Evolutionary conservation across 2,888 invertebrate species (phyloP).

Genomic region (Pasiphila rectangulata): DNA sequence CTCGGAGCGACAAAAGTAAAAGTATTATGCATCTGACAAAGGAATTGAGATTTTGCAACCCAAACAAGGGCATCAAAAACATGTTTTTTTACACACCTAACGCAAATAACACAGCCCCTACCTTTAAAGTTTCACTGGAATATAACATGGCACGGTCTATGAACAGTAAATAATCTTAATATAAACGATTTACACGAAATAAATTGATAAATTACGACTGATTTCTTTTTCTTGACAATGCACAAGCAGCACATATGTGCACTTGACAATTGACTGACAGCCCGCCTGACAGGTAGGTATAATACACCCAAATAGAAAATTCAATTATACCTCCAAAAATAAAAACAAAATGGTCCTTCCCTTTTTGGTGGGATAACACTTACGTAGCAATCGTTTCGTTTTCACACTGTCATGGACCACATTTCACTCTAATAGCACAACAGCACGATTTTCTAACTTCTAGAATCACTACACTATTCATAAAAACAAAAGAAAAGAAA

Average conservation of each 20-base stretch:
- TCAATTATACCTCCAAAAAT: conserved; percentile 28
- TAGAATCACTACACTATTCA: neutral
- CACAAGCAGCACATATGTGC: conserved; percentile 22
- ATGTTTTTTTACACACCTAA: conserved; percentile 54
- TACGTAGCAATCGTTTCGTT: conserved; percentile 67
- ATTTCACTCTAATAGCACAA: conserved; percentile 65
- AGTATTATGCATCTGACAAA: conserved; percentile 69
- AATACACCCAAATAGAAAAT: conserved; percentile 44
- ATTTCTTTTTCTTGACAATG: conserved; percentile 52
- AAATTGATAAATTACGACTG: conserved; percentile 63
- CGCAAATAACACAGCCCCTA: conserved; percentile 42
- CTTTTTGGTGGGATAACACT: conserved; percentile 64
- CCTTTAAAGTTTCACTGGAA: conserved; percentile 46
- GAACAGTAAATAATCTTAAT: conserved; percentile 56
- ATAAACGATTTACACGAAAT: conserved; percentile 54
- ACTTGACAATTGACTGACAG: conserved; percentile 46
- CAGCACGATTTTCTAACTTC: no score
- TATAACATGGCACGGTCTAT: conserved; percentile 57
- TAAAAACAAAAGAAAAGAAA: conserved; percentile 48
- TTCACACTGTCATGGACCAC: conserved; percentile 77
- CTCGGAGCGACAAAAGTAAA: conserved; percentile 60
- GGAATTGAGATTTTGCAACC: conserved; percentile 72
- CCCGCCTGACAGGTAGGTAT: conserved; percentile 45
- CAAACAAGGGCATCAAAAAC: conserved; percentile 73
- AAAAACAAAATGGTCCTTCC: conserved; percentile 28